Evolutionary conservation across 2,797 vertebrate genomes (phyloP), one percentile per base, ranked within the genome.

Genomic region (Caiman crocodilus): DNA sequence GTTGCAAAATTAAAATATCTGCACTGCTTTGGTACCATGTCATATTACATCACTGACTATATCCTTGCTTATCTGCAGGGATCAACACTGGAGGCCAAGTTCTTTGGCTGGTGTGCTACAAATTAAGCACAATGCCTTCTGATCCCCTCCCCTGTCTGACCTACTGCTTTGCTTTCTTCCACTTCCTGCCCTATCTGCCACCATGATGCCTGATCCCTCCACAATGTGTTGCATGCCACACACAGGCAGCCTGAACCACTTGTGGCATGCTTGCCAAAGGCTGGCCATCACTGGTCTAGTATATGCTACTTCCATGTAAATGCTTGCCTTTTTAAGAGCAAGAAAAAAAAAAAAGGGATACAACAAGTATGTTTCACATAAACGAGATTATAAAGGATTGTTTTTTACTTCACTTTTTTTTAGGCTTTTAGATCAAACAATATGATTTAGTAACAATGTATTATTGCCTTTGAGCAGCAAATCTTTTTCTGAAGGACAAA

Each of bases 361-460:
- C 1, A 6, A 3, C 32, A 30, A 25, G 5, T 7, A 12, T 64
- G 18, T 55, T 15, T 21, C 61, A 15, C 42, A 60, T 4, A 59
- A 56, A 50, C 0, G 25, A 4, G 32, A 71, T 71, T 14, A 74
- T 1, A 2, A 0, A 0, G 14, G 3, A 42, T 42, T 32, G 6
- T 9, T 35, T 78, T 76, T 35, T 4, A 13, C 15, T 35, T 78
- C 0, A 0, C 15, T 85, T 35, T 26, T 17, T 13, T 57, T 4
- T 14, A 1, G 60, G 71, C 28, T 75, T 79, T 81, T 42, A 32
- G 60, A n/a, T 7, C 21, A 75, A 28, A 35, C 71, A 8, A 78
- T 79, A 85, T n/a, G 1, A 3, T 23, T 60, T 64, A 23, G 32
- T 18, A 57, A 28, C 0, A 7, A 71, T 14, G 42, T 23, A 25